phyloP scores from a whole-genome alignment of 2,113 vertebrate species.

The Peromyscus californicus region DNA sequence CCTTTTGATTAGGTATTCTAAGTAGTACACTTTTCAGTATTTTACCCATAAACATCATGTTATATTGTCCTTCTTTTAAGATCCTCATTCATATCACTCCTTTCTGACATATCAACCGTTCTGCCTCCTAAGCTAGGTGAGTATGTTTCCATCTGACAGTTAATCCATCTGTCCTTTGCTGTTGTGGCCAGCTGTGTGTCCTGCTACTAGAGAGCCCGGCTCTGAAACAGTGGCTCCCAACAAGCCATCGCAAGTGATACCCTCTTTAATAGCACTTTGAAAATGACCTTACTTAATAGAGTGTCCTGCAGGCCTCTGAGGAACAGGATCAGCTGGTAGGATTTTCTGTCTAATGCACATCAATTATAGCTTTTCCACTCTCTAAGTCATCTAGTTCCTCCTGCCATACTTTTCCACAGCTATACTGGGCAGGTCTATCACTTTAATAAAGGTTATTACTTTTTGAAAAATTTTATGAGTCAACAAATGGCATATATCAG shows the following conservation, averaged over 20 bases:
- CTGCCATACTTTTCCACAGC: not conserved
- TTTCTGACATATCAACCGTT: not conserved
- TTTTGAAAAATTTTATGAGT: not conserved
- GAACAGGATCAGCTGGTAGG: not conserved
- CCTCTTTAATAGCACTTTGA: not conserved
- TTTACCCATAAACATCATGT: not conserved
- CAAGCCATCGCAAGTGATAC: not conserved
- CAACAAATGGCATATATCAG: not conserved
- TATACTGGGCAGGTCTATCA: constrained; percentile 41
- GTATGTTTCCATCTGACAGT: not conserved
- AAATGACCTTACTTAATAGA: not conserved
- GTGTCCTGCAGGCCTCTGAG: not conserved
- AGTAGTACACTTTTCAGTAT: too few species aligned
- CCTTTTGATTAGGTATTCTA: not conserved
- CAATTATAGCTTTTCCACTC: not conserved
- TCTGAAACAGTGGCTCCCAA: not conserved
- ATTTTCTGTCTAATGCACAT: not conserved
- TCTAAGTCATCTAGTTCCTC: not conserved
- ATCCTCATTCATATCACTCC: not conserved
- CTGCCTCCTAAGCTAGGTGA: not conserved
- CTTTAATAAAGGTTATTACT: constrained; percentile 32
- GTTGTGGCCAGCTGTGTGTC: not conserved
- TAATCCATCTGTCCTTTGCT: not conserved
- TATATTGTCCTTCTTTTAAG: not conserved
- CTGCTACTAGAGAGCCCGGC: not conserved